A percentile compares a stretch with the other conserved stretches of the same genome.
phyloP scores from a whole-genome alignment of 2,888 invertebrate genomes.

The Meiosimyza decipiens region DNA sequence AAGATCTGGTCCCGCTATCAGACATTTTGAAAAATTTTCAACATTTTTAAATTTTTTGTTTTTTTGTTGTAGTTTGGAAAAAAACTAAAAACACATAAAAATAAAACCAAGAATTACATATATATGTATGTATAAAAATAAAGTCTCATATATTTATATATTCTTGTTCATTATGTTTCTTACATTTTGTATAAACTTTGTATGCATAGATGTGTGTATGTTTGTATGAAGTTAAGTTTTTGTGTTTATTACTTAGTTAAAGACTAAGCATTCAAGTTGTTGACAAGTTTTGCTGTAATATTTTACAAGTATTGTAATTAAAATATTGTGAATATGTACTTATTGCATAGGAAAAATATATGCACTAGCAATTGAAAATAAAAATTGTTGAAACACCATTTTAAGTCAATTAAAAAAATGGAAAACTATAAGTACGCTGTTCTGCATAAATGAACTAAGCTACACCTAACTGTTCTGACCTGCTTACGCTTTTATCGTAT shows the following conservation, averaged over 20 bases:
- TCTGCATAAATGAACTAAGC: too few relatives aligned
- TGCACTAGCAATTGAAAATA: too few relatives aligned
- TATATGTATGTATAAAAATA: constrained; percentile 42
- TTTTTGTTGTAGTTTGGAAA: constrained; percentile 48
- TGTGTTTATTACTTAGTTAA: not conserved
- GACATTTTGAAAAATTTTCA: constrained; percentile 67
- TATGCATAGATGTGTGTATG: not conserved
- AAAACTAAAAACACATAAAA: constrained; percentile 38
- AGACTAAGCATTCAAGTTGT: too few relatives aligned
- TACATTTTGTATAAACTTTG: constrained; percentile 25
- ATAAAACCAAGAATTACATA: constrained; percentile 43
- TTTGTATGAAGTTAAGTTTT: not conserved
- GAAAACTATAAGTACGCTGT: too few relatives aligned
- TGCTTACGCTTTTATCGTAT: too few relatives aligned
- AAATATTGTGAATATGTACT: too few relatives aligned
- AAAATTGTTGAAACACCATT: too few relatives aligned
- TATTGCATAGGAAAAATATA: too few relatives aligned
- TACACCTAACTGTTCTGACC: too few relatives aligned
- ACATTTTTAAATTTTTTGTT: constrained; percentile 54
- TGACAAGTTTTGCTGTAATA: too few relatives aligned
- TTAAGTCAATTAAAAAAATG: too few relatives aligned
- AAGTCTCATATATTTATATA: constrained; percentile 25
- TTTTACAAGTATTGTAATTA: too few relatives aligned
- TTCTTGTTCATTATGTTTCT: not conserved
- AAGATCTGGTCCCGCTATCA: constrained; percentile 69